Conservation (phyloP, 1,140 invertebrate species). For the Venustaconcha ellipsiformis region DNA sequence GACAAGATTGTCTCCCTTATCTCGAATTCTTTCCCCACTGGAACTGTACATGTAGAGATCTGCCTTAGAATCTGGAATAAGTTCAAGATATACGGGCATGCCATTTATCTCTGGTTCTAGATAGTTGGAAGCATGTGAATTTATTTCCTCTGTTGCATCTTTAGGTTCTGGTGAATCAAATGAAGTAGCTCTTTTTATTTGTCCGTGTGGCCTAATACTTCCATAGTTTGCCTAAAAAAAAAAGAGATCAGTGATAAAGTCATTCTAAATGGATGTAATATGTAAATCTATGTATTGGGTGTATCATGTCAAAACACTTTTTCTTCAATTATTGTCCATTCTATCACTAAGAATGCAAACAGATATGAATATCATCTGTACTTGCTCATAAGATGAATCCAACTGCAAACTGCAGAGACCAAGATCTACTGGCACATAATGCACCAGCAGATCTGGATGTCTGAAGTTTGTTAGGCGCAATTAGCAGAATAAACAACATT, state of each 20-base stretch:
- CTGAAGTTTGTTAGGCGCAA: too few relatives aligned
- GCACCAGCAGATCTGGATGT: too few relatives aligned
- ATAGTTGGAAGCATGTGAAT: conserved; percentile 22
- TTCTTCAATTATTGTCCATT: too few relatives aligned
- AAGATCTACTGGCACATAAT: too few relatives aligned
- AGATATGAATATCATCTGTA: too few relatives aligned
- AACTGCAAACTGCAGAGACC: too few relatives aligned
- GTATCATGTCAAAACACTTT: too few relatives aligned
- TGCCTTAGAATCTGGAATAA: conserved; percentile 21
- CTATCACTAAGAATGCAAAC: too few relatives aligned
- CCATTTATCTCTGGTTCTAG: conserved; percentile 19
- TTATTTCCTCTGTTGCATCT: conserved; percentile 30
- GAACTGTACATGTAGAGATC: conserved; percentile 26
- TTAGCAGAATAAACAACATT: too few relatives aligned
- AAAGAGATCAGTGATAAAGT: background rate
- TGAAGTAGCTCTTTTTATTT: conserved; percentile 43
- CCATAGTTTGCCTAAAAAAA: conserved; percentile 28
- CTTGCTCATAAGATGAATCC: too few relatives aligned
- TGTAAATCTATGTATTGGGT: too few relatives aligned
- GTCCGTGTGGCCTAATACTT: conserved; percentile 28
- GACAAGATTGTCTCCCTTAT: conserved; percentile 1
- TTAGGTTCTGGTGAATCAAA: conserved; percentile 47
- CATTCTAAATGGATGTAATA: too few relatives aligned
- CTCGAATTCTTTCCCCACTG: conserved; percentile 11
- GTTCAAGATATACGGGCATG: conserved; percentile 21